Conservation (phyloP, 35 echinoderm and acorn worm genomes). For the Lytechinus pictus region DNA sequence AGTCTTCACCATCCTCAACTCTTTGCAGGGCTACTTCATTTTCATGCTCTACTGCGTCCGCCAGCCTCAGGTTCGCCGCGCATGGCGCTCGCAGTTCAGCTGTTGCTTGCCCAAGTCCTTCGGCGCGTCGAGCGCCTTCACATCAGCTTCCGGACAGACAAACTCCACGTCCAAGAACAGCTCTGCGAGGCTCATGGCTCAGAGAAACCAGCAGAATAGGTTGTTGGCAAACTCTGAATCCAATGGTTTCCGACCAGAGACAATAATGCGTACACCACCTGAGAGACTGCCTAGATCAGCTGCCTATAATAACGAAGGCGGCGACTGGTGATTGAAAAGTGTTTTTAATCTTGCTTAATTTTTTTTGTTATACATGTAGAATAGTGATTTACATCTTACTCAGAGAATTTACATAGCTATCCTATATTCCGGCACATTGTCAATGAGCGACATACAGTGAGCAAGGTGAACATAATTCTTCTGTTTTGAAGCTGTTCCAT, state of each 20-base stretch:
- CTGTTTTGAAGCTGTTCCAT: no score
- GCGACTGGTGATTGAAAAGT: neutral
- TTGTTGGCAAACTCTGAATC: neutral
- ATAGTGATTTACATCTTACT: no score
- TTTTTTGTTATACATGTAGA: no score
- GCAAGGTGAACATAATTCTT: no score
- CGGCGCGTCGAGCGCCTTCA: neutral
- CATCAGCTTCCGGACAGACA: no score
- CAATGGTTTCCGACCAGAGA: neutral
- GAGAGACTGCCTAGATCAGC: neutral
- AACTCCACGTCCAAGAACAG: no score
- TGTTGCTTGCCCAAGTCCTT: neutral
- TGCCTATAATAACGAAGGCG: neutral
- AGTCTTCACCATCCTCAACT: conserved; percentile 15
- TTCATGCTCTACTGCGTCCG: neutral
- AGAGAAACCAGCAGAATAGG: no score
- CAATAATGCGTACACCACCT: neutral
- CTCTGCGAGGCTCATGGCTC: no score
- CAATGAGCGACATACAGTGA: no score
- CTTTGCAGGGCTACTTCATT: neutral
- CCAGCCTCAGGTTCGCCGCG: neutral
- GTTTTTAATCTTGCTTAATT: no score
- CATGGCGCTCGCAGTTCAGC: neutral
- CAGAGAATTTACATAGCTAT: no score
- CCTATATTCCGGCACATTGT: no score